These are phyloP conservation scores for Drosophila quadrilineata DNA, from an alignment of 1,140 invertebrate genomes.

Conservation along the genomic window DNA sequence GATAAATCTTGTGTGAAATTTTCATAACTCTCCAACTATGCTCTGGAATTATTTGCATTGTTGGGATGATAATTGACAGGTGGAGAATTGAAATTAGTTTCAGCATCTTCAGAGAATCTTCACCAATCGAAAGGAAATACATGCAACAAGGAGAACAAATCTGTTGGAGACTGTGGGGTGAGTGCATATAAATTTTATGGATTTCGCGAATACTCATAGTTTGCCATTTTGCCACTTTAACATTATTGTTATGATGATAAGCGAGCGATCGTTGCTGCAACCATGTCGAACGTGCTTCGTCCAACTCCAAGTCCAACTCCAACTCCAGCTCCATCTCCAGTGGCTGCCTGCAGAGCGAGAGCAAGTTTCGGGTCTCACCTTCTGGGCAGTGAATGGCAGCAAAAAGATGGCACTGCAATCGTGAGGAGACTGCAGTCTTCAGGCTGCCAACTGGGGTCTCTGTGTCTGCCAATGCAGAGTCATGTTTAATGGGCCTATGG, in stretches of 20 bases:
- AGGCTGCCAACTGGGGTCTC: conserved; percentile 23
- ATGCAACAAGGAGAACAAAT: conserved; percentile 53
- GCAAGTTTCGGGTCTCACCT: conserved; percentile 37
- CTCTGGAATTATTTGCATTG: too few species aligned
- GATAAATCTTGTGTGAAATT: too few species aligned
- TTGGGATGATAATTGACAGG: conserved; percentile 33
- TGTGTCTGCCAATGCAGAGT: conserved; percentile 39
- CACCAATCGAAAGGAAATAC: conserved; percentile 44
- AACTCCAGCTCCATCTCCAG: not conserved
- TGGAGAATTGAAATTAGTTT: conserved; percentile 26
- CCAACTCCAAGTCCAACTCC: too few species aligned
- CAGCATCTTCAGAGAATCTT: not conserved
- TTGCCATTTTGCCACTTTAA: conserved; percentile 81
- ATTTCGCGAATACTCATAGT: conserved; percentile 70
- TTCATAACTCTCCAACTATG: too few species aligned
- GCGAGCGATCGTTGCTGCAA: conserved; percentile 52
- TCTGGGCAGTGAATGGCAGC: not conserved
- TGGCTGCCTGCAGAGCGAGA: conserved; percentile 34
- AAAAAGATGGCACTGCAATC: not conserved
- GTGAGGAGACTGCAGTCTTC: too few species aligned
- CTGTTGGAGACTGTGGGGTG: conserved; percentile 33
- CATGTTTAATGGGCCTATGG: conserved; percentile 35
- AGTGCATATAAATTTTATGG: conserved; percentile 70
- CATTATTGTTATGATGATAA: conserved; percentile 81
- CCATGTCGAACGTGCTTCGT: conserved; percentile 38